Percentiles rank a stretch among this genome's conserved stretches.
Conservation (phyloP, 2,888 invertebrate species). For the Sipunculus nudus region DNA sequence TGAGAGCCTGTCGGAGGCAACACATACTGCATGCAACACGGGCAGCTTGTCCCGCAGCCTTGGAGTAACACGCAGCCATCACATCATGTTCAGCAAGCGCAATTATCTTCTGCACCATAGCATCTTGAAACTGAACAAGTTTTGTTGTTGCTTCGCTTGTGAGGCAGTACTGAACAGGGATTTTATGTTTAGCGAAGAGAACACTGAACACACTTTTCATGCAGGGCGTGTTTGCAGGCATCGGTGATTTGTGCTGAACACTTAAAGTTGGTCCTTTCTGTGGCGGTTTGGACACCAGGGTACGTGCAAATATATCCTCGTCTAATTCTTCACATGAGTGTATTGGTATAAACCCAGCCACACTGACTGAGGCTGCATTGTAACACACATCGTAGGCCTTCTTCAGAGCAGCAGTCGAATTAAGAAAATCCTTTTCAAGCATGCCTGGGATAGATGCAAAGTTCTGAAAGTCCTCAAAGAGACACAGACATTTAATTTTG, state of each 20-base stretch:
- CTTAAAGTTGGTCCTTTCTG: too few species aligned
- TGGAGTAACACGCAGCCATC: slow-evolving; percentile 12
- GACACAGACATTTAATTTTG: too few species aligned
- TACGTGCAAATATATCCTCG: too few species aligned
- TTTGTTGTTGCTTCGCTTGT: slow-evolving; percentile 15
- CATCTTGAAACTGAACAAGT: slow-evolving; percentile 20
- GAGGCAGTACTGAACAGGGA: slow-evolving; percentile 16
- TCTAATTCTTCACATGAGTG: too few species aligned
- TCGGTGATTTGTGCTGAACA: slow-evolving; percentile 21
- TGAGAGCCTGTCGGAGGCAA: slow-evolving; percentile 28
- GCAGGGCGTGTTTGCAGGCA: slow-evolving; percentile 29
- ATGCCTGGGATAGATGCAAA: too few species aligned
- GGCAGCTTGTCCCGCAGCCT: slow-evolving; percentile 26
- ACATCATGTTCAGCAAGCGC: slow-evolving; percentile 9
- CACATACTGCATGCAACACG: slow-evolving; percentile 13
- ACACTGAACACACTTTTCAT: slow-evolving; percentile 17
- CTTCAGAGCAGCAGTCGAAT: too few species aligned
- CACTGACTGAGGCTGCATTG: too few species aligned
- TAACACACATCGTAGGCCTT: too few species aligned
- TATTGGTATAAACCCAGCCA: too few species aligned
- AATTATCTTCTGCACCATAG: slow-evolving; percentile 6
- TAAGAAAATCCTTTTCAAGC: too few species aligned
- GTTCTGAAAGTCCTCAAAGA: too few species aligned
- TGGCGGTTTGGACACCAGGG: too few species aligned
- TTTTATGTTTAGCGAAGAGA: slow-evolving; percentile 8